Evolutionary conservation across 2,888 invertebrate genomes (phyloP).

Genomic region (Drosophila gaucha): DNA sequence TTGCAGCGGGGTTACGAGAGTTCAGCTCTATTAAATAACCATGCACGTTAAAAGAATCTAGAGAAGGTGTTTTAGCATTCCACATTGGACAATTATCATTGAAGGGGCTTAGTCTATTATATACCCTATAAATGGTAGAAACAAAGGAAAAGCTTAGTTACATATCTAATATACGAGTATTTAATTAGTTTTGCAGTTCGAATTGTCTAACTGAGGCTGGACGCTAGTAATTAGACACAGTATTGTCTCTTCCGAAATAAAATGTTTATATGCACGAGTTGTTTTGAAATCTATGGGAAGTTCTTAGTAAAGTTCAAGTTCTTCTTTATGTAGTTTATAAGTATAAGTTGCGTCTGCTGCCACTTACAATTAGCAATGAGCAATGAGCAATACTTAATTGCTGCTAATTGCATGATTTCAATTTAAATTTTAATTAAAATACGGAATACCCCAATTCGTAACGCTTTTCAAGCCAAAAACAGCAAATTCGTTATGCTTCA

Average conservation of each 20-base stretch:
- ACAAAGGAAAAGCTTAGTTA: neutral
- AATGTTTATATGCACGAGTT: too few species aligned
- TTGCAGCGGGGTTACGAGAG: constrained; percentile 35
- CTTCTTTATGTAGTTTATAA: too few species aligned
- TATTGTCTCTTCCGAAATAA: too few species aligned
- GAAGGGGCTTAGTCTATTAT: neutral
- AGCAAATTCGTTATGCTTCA: constrained; percentile 18
- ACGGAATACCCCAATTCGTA: neutral
- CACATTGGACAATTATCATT: neutral
- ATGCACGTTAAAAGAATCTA: neutral
- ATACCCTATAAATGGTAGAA: neutral
- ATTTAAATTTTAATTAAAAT: constrained; percentile 20
- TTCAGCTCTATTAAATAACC: constrained; percentile 34
- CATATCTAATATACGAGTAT: neutral
- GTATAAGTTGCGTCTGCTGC: too few species aligned
- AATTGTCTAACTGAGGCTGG: too few species aligned
- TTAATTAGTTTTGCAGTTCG: neutral
- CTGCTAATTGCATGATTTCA: constrained; percentile 12
- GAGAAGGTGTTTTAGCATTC: constrained; percentile 5
- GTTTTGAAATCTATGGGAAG: too few species aligned
- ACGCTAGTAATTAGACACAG: too few species aligned
- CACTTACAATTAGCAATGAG: too few species aligned
- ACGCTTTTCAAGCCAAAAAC: constrained; percentile 6
- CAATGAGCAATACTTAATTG: too few species aligned
- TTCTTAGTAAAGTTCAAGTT: too few species aligned